phyloP scores from a whole-genome alignment of 2,797 vertebrate species.

The Poeciliopsis turneri region DNA sequence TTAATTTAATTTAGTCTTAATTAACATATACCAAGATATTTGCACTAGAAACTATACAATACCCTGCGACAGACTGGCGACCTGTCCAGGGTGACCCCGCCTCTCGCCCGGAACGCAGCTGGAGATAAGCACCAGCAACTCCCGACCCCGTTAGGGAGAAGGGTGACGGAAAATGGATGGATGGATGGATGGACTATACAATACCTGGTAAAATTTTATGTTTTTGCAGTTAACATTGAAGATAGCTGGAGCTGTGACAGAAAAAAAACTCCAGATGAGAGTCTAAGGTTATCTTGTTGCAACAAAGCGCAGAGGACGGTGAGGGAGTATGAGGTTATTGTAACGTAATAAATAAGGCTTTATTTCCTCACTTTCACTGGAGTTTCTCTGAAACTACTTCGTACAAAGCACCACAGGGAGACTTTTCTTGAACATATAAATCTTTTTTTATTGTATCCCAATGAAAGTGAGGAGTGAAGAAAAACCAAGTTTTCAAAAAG shows the following conservation, averaged over 20 bases:
- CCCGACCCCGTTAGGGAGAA: too few relatives aligned
- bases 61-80: too few relatives aligned
- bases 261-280: not conserved
- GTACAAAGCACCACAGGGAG: not conserved
- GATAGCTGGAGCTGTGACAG: not conserved
- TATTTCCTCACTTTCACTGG: not conserved
- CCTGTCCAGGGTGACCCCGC: too few relatives aligned
- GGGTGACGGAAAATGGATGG: too few relatives aligned
- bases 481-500: not conserved
- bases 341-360: not conserved
- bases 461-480: not conserved
- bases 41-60: too few relatives aligned
- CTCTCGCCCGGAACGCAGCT: too few relatives aligned
- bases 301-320: not conserved
- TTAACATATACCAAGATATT: too few relatives aligned
- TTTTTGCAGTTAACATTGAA: not conserved
- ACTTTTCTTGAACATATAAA: not conserved
- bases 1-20: too few relatives aligned
- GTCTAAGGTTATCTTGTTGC: not conserved
- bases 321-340: not conserved
- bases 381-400: not conserved
- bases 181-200: too few relatives aligned
- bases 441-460: too few relatives aligned
- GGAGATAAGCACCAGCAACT: too few relatives aligned
- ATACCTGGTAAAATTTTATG: too few relatives aligned